These are phyloP conservation scores for Euclidia mi DNA, from an alignment of 2,888 invertebrate species.

Conservation along the genomic window DNA sequence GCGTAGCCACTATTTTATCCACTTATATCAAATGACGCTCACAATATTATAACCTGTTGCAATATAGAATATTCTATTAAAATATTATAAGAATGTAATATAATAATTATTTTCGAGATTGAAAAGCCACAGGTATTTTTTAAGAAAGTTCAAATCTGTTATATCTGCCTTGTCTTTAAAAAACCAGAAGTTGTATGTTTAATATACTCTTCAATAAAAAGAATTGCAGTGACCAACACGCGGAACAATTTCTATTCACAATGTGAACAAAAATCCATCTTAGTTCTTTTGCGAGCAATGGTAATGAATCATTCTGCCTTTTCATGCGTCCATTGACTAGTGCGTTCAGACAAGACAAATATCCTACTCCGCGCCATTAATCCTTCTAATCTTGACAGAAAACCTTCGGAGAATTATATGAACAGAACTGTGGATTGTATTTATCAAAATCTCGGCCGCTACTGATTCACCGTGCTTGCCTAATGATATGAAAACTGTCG, in stretches of 20 bases:
- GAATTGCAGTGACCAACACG: background rate
- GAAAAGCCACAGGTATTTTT: too few species aligned
- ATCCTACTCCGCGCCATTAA: constrained; percentile 75
- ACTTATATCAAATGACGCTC: too few species aligned
- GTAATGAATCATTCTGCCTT: constrained; percentile 55
- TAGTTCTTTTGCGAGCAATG: constrained; percentile 38
- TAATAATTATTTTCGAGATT: too few species aligned
- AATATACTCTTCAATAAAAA: too few species aligned
- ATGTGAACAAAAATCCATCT: constrained; percentile 38
- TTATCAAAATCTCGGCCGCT: constrained; percentile 56
- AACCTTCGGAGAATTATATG: constrained; percentile 66
- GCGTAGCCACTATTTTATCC: too few species aligned
- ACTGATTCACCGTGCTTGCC: constrained; percentile 44
- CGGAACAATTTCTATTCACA: constrained; percentile 41
- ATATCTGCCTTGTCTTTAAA: too few species aligned
- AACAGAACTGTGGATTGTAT: constrained; percentile 51
- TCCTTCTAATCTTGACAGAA: constrained; percentile 84
- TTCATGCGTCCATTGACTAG: constrained; percentile 55
- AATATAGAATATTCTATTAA: too few species aligned
- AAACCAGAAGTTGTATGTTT: too few species aligned
- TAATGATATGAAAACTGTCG: constrained; percentile 42
- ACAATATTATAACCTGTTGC: too few species aligned
- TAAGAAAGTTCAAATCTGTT: too few species aligned
- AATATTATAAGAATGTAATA: too few species aligned
- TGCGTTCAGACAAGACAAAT: constrained; percentile 79